Conservation (phyloP, 2,888 invertebrate species). For the Ochropleura plecta region DNA sequence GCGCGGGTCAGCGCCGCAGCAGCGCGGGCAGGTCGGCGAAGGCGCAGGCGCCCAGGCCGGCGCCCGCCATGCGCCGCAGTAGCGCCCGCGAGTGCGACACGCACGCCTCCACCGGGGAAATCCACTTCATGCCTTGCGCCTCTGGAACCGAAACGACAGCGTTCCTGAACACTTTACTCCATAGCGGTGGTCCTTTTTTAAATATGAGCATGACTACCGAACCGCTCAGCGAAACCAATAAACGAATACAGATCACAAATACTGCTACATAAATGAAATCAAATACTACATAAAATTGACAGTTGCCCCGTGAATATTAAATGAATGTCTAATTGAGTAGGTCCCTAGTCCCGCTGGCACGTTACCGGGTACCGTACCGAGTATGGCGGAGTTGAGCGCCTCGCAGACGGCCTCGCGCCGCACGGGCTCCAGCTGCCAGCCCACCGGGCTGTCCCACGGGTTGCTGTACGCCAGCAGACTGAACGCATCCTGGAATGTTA, state of each 20-base stretch:
- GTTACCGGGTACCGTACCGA: slow-evolving; percentile 89
- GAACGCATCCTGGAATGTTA: slow-evolving; percentile 96
- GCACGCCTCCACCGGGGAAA: slow-evolving; percentile 98
- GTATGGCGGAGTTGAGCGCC: slow-evolving; percentile 98
- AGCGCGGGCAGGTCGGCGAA: slow-evolving; percentile 97
- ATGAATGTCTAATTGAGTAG: background rate
- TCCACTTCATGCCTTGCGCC: slow-evolving; percentile 96
- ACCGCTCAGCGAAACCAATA: background rate
- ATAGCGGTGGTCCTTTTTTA: no score
- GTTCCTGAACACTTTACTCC: no score
- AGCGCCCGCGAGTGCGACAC: slow-evolving; percentile 97
- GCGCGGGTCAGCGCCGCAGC: slow-evolving; percentile 92
- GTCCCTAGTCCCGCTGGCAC: background rate
- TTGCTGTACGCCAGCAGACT: slow-evolving; percentile 99
- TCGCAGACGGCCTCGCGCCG: slow-evolving; percentile 98
- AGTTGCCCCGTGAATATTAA: background rate
- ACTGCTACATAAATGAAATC: background rate
- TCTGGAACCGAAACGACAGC: slow-evolving; percentile 91
- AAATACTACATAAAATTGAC: background rate
- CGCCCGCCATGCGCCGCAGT: slow-evolving; percentile 96
- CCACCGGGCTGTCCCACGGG: slow-evolving; percentile 99
- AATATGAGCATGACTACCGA: no score
- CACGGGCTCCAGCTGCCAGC: slow-evolving; percentile 98
- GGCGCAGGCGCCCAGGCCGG: slow-evolving; percentile 98
- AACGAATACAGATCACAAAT: background rate